phyloP scores from a whole-genome alignment of 2,797 vertebrate species.

The Lophura swinhoii region DNA sequence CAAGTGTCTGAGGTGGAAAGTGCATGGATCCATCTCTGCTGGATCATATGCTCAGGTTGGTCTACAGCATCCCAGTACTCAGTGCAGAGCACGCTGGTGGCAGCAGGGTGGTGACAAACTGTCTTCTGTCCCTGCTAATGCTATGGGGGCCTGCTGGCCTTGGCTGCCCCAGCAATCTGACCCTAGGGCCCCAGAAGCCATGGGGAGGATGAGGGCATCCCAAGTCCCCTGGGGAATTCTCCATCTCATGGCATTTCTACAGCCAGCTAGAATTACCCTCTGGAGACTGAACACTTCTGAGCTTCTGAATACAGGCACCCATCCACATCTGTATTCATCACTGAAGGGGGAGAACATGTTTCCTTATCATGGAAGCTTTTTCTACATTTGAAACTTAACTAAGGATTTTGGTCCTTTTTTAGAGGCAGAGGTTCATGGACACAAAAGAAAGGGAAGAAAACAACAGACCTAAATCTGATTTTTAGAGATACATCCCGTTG shows the following conservation, averaged over 20 bases:
- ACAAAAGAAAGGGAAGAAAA: constrained; percentile 20
- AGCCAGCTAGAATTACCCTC: not conserved
- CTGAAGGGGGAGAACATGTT: not conserved
- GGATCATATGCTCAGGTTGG: fast-evolving
- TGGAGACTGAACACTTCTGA: not conserved
- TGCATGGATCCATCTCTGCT: not conserved
- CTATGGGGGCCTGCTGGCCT: fast-evolving
- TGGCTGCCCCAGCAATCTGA: not conserved
- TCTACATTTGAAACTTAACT: constrained; percentile 42
- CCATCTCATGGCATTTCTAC: not conserved
- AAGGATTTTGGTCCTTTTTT: constrained; percentile 41
- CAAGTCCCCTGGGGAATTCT: not conserved
- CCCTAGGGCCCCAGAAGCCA: fast-evolving
- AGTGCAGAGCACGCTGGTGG: not conserved
- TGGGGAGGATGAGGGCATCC: not conserved
- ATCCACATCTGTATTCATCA: not conserved
- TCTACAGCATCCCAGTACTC: fast-evolving
- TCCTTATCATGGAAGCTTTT: constrained; percentile 22
- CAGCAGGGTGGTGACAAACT: not conserved
- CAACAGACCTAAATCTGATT: constrained; percentile 10
- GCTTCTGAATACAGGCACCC: not conserved
- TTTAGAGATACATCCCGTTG: constrained; percentile 95
- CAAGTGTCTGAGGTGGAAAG: not conserved
- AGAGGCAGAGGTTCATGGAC: constrained; percentile 38
- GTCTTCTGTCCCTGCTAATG: fast-evolving